A percentile compares a stretch with the other conserved stretches of the same genome.
phyloP scores from a whole-genome alignment of 2,888 invertebrate genomes.

The Nephrotoma appendiculata region DNA sequence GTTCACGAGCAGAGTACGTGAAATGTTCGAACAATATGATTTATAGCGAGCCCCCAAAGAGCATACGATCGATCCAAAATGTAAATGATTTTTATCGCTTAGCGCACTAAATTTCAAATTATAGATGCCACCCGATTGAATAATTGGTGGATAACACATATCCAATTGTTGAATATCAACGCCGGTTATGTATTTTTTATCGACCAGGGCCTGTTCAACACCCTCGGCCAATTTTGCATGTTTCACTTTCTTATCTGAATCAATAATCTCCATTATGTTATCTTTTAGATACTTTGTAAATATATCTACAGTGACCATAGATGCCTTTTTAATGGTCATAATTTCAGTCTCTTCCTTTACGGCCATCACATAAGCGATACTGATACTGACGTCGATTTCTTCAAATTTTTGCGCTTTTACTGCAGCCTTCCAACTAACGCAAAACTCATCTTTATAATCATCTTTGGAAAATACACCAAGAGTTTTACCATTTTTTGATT shows the following conservation, averaged over 20 bases:
- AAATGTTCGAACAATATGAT: conserved; percentile 95
- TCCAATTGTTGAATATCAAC: conserved; percentile 83
- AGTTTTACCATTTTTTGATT: conserved; percentile 75
- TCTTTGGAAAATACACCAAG: conserved; percentile 89
- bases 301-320: conserved; percentile 82
- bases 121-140: conserved; percentile 98
- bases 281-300: conserved; percentile 94
- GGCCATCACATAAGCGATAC: conserved; percentile 77
- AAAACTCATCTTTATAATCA: conserved; percentile 84
- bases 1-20: conserved; percentile 90
- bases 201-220: conserved; percentile 83
- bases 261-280: conserved; percentile 97
- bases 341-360: conserved; percentile 92
- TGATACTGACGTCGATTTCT: conserved; percentile 71
- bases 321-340: conserved; percentile 80
- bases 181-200: conserved; percentile 88
- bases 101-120: conserved; percentile 91
- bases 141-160: conserved; percentile 97
- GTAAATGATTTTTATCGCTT: conserved; percentile 85
- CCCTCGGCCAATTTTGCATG: conserved; percentile 91
- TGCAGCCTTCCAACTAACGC: conserved; percentile 75
- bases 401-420: conserved; percentile 68
- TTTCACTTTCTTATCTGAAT: conserved; percentile 95
- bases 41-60: conserved; percentile 91
- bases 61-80: conserved; percentile 93